These are phyloP conservation scores for Enteromius mattozi DNA, from an alignment of 2,797 vertebrate genomes.

Conservation along the genomic window DNA sequence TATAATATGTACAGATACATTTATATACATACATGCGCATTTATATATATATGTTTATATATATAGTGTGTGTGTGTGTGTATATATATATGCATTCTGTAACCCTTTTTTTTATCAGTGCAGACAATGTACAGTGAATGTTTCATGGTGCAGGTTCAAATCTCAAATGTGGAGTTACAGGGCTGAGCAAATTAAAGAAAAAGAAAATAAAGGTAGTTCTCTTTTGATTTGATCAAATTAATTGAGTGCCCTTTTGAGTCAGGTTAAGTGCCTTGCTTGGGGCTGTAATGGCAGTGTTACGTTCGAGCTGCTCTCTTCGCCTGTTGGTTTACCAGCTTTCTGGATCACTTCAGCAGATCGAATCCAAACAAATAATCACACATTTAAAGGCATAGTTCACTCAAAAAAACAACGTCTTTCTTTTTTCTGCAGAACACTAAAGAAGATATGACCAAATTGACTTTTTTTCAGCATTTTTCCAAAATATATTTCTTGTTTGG, in stretches of 20 bases:
- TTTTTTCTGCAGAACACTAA: neutral
- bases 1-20: slow-evolving; percentile 2
- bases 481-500: neutral
- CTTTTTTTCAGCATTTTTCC: neutral
- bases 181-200: neutral
- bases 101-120: neutral
- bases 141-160: neutral
- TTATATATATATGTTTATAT: neutral
- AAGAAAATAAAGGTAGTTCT: no score
- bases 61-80: no score
- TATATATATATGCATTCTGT: neutral
- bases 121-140: slow-evolving; percentile 14
- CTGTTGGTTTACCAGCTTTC: slow-evolving; percentile 3
- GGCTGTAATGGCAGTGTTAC: neutral
- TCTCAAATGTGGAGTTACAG: neutral
- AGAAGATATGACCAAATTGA: neutral
- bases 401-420: neutral
- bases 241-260: slow-evolving; percentile 13
- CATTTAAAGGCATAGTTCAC: neutral
- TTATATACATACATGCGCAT: neutral
- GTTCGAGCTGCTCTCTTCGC: neutral
- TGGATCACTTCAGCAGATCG: neutral
- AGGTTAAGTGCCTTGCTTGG: slow-evolving; percentile 24
- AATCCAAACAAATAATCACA: neutral
- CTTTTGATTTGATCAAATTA: neutral